phyloP scores from a whole-genome alignment of 2,888 invertebrate species.

The Allacma fusca region DNA sequence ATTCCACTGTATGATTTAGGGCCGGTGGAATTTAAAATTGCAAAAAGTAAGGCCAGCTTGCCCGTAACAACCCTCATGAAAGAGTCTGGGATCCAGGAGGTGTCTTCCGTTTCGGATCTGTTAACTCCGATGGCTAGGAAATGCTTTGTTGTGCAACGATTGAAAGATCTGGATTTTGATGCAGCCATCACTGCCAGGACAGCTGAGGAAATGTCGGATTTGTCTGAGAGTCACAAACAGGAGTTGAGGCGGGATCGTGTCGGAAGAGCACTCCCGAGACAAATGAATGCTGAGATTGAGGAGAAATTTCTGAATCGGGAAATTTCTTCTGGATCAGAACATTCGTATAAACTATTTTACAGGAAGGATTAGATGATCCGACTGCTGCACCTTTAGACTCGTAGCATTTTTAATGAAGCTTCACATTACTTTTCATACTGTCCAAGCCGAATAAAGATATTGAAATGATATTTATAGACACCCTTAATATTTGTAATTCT shows the following conservation, averaged over 20 bases:
- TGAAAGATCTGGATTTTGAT: constrained; percentile 29
- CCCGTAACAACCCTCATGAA: constrained; percentile 48
- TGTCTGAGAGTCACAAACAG: constrained; percentile 22
- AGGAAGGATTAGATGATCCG: too few species aligned
- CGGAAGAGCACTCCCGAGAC: neutral
- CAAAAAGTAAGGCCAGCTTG: constrained; percentile 32
- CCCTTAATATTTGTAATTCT: too few species aligned
- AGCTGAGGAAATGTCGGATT: constrained; percentile 27
- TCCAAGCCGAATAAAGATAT: too few species aligned
- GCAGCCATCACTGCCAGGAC: constrained; percentile 28
- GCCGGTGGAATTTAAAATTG: constrained; percentile 46
- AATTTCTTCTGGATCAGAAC: too few species aligned
- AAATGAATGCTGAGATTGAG: neutral
- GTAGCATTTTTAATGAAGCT: too few species aligned
- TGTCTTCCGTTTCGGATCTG: constrained; percentile 44
- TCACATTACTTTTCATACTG: too few species aligned
- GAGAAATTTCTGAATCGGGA: too few species aligned
- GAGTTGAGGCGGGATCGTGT: neutral
- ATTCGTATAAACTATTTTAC: too few species aligned
- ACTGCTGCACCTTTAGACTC: too few species aligned
- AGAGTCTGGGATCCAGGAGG: constrained; percentile 35
- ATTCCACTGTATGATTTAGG: constrained; percentile 47
- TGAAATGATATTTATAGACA: too few species aligned
- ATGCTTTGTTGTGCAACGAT: constrained; percentile 41
- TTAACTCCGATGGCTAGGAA: constrained; percentile 36